Evolutionary conservation across 2,888 invertebrate species (phyloP), one percentile per base, ranked within the genome.

Genomic region (Buathra laborator): DNA sequence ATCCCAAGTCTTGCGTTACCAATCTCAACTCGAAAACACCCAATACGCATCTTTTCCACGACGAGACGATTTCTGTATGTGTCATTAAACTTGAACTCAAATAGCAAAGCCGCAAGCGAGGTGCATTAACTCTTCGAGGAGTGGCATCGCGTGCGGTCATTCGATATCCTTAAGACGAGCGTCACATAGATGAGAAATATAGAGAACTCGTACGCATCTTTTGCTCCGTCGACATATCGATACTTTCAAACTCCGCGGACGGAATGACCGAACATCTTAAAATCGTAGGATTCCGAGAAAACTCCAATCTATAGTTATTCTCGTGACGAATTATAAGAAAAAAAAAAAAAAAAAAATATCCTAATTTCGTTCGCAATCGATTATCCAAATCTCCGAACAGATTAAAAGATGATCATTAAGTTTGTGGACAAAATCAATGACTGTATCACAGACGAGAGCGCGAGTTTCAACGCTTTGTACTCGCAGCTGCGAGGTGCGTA

Each of bases 401-500:
- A 6, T 37, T 7, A 5, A 5, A 37, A 0, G 37, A 56, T 24
- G 9, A 56, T 9, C 24, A 56, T 56, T 56, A 4, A 56, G 24
- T 56, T 56, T 4, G 56, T 56, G 19, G 24, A 56, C 19, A 53
- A 53, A 53, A 16, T 19, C 3, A 16, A 9, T 56, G 10, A 19
- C 3, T 56, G 10, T 56, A 56, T 19, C 24, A 19, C 10, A 19
- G 19, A 10, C 16, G 7, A 7, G 9, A 16, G 19, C 19, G 53
- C 43, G 29, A 64, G 43, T 6, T 37, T 37, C 37, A 24, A 64
- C n/a, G 5, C 7, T 68, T 74, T 67, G 68, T 83, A 48, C 43
- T 37, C 62, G 59, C 78, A 74, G 74, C 83, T 68, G 67, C n/a
- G 71, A n/a, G 44, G 24, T 19, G 62, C 66, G 83, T 68, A 83